phyloP scores from a whole-genome alignment of 2,797 vertebrate genomes.

The Smutsia temminckii region DNA sequence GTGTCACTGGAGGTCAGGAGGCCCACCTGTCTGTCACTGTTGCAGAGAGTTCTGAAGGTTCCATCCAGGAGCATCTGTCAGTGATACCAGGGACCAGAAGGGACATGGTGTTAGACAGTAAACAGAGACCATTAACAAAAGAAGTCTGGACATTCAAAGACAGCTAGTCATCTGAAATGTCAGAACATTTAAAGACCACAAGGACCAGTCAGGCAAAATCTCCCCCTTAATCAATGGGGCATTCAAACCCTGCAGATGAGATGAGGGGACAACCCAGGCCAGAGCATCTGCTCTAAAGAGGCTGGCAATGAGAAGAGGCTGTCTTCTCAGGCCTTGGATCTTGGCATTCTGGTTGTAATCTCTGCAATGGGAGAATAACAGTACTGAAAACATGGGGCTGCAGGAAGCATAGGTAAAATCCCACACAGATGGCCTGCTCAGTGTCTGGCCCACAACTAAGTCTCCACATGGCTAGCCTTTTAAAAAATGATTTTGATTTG shows the following conservation, averaged over 20 bases:
- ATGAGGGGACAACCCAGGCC: neutral
- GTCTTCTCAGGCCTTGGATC: accelerated
- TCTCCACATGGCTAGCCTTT: neutral
- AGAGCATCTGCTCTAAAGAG: neutral
- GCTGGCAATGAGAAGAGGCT: neutral
- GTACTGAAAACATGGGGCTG: accelerated
- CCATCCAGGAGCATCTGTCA: neutral
- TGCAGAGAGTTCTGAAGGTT: neutral
- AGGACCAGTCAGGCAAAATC: neutral
- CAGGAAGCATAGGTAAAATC: too few relatives aligned
- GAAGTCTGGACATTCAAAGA: neutral
- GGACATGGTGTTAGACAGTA: neutral
- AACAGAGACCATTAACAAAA: neutral
- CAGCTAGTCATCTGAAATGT: neutral
- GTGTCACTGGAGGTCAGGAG: neutral
- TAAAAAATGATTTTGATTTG: neutral
- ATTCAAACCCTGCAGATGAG: neutral
- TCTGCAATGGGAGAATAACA: neutral
- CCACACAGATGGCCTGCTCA: accelerated
- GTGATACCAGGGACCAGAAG: neutral
- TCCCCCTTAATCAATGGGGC: neutral
- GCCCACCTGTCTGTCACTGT: too few relatives aligned
- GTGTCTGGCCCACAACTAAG: neutral
- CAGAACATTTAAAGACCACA: neutral
- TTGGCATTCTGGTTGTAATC: neutral